phyloP scores from a whole-genome alignment of 2,113 vertebrate species.

The Spea multiplicata region DNA sequence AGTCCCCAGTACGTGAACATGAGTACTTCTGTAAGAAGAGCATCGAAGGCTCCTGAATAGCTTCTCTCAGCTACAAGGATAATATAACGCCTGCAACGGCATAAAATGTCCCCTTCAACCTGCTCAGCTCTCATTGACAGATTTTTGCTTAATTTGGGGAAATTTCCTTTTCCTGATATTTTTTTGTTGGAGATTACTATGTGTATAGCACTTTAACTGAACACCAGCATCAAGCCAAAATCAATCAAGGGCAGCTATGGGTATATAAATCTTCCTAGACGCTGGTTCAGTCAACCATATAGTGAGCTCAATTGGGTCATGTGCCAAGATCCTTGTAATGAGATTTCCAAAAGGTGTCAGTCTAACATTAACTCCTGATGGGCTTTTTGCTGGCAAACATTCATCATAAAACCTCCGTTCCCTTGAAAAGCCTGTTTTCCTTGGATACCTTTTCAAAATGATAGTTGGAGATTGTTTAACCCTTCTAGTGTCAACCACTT shows the following conservation, averaged over 20 bases:
- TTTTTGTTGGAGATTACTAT: neutral
- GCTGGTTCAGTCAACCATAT: constrained; percentile 64
- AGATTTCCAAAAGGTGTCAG: constrained; percentile 66
- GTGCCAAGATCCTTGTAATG: constrained; percentile 69
- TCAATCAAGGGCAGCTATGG: constrained; percentile 54
- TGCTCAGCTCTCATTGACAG: constrained; percentile 27
- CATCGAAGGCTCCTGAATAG: too few relatives aligned
- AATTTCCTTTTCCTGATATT: constrained; percentile 32
- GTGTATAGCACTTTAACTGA: constrained; percentile 32
- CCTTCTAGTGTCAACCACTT: too few relatives aligned
- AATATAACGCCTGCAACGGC: too few relatives aligned
- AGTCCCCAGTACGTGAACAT: too few relatives aligned
- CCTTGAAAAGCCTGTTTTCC: too few relatives aligned
- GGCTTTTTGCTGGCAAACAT: neutral
- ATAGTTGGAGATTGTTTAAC: too few relatives aligned
- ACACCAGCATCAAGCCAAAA: constrained; percentile 48
- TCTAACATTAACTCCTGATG: constrained; percentile 65
- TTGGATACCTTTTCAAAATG: too few relatives aligned
- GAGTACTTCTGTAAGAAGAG: too few relatives aligned
- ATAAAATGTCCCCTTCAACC: constrained; percentile 49
- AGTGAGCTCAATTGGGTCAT: constrained; percentile 68
- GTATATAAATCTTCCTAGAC: constrained; percentile 68
- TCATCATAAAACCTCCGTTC: neutral
- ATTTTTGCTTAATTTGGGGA: constrained; percentile 40
- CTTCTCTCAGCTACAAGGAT: too few relatives aligned